Evolutionary conservation across 2,113 vertebrate genomes (phyloP), one percentile per base, ranked within the genome.

Genomic region (Trematomus loennbergii): DNA sequence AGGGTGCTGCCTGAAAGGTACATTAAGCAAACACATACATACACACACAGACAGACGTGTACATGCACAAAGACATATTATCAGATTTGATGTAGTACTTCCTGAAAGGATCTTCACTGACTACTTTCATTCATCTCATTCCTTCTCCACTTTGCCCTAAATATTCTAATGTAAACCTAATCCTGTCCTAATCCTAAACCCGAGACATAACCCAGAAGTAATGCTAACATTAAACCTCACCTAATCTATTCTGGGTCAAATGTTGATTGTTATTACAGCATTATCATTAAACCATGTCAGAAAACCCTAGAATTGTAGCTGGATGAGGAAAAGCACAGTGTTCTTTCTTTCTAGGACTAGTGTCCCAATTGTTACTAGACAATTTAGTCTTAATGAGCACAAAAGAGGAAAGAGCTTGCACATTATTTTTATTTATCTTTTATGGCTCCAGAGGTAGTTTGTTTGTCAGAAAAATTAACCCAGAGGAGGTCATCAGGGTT

Each of bases 1-100:
- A 60, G 69, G 63, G 75, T 66, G 81, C 83, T 58, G 74, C 65
- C 81, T 61, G 67, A 46, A 75, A 89, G 88, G 87, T 93, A 91
- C 55, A 0, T 57, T 53, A 18, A 63, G 40, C 77, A 80, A 13
- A 85, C 70, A 88, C 81, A 71, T 61, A 88, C 81, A 71, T 61
- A 70, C 59, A 66, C 25, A 82, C 75, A 84, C 62, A 83, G 20
- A 71, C 6, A 70, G 9, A 67, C 3, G 16, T 43, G 55, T 7
- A 61, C 0, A 61, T 6, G 58, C 48, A 64, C 12, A 16, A n/a
- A 74, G 29, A 68, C 25, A 33, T 40, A 40, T 29, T 18, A 13
- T 29, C 17, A 50, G 11, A 68, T 11, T 10, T 48, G 17, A 16
- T 53, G 15, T 9, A 65, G 22, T 15, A 10, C 46, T 20, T 45